Conservation (phyloP, 1,140 invertebrate species). For the Drosophila micromelanica region DNA sequence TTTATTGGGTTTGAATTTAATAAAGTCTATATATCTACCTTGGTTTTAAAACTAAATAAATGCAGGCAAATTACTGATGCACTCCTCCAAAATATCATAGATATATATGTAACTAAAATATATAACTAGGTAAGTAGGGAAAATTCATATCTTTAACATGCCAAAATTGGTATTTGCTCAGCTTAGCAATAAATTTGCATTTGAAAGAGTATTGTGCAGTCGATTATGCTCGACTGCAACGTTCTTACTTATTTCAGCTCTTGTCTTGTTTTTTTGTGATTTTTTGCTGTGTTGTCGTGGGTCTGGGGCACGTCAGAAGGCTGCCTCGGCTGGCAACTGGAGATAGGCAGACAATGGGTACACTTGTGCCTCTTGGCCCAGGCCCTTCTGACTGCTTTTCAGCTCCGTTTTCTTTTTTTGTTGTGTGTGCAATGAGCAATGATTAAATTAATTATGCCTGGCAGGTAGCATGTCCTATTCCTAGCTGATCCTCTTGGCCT, state of each 20-base stretch:
- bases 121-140: too few species aligned
- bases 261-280: not conserved
- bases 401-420: constrained; percentile 12
- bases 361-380: constrained; percentile 66
- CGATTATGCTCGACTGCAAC: not conserved
- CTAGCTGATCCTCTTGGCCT: constrained; percentile 6
- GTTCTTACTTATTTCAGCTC: not conserved
- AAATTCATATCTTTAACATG: too few species aligned
- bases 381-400: constrained; percentile 7
- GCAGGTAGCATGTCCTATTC: constrained; percentile 51
- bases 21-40: too few species aligned
- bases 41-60: too few species aligned
- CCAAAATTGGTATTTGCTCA: not conserved
- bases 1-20: too few species aligned
- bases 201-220: not conserved
- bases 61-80: too few species aligned
- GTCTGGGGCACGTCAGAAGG: constrained; percentile 75
- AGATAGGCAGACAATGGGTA: constrained; percentile 44
- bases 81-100: too few species aligned
- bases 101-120: too few species aligned
- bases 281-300: constrained; percentile 58
- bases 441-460: constrained; percentile 79
- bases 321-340: constrained; percentile 6
- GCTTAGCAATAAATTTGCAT: too few species aligned
- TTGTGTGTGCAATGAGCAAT: constrained; percentile 72